A percentile compares a stretch with the other conserved stretches of the same genome.
Conservation (phyloP, 2,888 invertebrate species). For the Plusia festucae region DNA sequence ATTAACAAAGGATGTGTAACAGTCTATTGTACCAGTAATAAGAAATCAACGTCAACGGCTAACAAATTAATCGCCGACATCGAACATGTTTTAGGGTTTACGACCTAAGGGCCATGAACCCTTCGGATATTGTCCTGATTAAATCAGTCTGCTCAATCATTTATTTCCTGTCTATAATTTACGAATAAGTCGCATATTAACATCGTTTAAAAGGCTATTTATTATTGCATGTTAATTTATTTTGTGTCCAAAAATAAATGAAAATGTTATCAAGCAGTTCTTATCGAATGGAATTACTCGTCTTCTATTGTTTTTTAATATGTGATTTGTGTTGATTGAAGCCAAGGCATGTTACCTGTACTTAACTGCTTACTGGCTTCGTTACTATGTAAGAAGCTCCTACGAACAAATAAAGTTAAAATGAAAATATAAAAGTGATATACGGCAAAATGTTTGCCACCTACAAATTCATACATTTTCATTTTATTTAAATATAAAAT, state of each 20-base stretch:
- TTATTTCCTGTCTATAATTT: background rate
- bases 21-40: background rate
- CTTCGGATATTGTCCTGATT: slow-evolving; percentile 5
- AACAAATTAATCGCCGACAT: background rate
- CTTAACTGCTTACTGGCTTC: too few relatives aligned
- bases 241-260: background rate
- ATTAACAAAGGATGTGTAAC: too few relatives aligned
- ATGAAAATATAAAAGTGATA: background rate
- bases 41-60: background rate
- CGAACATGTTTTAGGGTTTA: slow-evolving; percentile 5
- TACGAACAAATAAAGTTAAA: background rate
- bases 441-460: background rate
- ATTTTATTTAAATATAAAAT: background rate
- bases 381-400: background rate
- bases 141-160: background rate
- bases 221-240: background rate
- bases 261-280: background rate
- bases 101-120: background rate
- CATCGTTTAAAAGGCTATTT: background rate
- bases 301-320: too few relatives aligned
- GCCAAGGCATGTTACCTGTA: background rate
- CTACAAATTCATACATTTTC: slow-evolving; percentile 4
- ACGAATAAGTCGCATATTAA: background rate
- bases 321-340: too few relatives aligned
- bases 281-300: too few relatives aligned